Conservation (phyloP, 2,113 vertebrate genomes). For the Phyllostomus discolor region DNA sequence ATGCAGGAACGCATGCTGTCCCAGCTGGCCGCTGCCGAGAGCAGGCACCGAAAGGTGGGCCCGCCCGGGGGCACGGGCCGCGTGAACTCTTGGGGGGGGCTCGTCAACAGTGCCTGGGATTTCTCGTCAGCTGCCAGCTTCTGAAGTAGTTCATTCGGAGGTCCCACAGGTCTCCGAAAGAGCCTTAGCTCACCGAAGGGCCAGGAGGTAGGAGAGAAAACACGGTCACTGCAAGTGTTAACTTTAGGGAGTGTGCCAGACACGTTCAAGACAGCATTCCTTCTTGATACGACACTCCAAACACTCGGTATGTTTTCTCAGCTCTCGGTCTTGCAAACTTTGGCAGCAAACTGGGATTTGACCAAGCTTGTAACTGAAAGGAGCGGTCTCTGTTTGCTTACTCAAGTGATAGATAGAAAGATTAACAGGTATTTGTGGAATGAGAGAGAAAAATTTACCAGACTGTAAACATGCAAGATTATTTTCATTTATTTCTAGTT, state of each 20-base stretch:
- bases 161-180: not conserved
- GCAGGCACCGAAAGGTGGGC: slow-evolving; percentile 93
- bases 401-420: slow-evolving; percentile 51
- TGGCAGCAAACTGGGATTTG: not conserved
- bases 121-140: not conserved
- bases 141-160: not conserved
- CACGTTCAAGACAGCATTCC: not conserved
- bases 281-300: not conserved
- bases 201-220: not conserved
- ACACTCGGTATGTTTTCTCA: not conserved
- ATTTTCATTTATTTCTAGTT: slow-evolving; percentile 26
- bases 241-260: not conserved
- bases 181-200: not conserved
- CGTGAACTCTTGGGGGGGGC: accelerated
- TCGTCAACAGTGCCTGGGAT: not conserved
- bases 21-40: slow-evolving; percentile 94
- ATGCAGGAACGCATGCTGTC: slow-evolving; percentile 98
- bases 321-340: slow-evolving; percentile 20
- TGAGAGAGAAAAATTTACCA: slow-evolving; percentile 3
- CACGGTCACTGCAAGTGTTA: not conserved
- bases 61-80: accelerated
- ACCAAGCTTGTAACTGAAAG: not conserved
- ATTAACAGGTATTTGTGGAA: slow-evolving; percentile 52
- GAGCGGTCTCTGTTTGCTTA: slow-evolving; percentile 34
- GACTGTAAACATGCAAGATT: slow-evolving; percentile 22